These are phyloP conservation scores for Palythoa heliodiscus DNA, from an alignment of 92 coral and sea anemone species.

Conservation along the genomic window DNA sequence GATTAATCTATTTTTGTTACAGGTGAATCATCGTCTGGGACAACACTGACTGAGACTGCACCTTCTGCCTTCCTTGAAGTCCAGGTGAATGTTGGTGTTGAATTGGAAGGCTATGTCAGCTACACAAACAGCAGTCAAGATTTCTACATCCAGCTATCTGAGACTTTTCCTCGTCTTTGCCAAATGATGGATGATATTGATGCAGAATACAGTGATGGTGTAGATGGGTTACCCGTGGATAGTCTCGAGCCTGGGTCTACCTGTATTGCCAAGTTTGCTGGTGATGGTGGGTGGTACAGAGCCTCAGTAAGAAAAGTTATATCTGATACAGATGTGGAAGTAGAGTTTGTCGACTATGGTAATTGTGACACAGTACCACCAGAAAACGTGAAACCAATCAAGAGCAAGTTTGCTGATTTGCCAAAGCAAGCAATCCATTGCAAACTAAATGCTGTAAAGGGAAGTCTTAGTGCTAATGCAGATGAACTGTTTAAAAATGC, in stretches of 20 bases:
- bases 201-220: slow-evolving; percentile 55
- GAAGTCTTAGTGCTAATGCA: slow-evolving; percentile 33
- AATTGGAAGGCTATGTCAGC: slow-evolving; percentile 69
- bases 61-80: slow-evolving; percentile 18
- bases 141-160: slow-evolving; percentile 76
- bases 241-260: slow-evolving; percentile 49
- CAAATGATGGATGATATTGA: slow-evolving; percentile 76
- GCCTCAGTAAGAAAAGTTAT: slow-evolving; percentile 56
- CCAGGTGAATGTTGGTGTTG: slow-evolving; percentile 53
- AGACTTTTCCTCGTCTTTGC: slow-evolving; percentile 59
- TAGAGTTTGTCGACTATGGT: slow-evolving; percentile 85
- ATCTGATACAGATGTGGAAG: slow-evolving; percentile 63
- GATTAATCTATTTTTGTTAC: background rate
- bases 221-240: slow-evolving; percentile 48
- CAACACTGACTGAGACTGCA: background rate
- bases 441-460: slow-evolving; percentile 47
- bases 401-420: slow-evolving; percentile 53
- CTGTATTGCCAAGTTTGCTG: slow-evolving; percentile 80
- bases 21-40: background rate
- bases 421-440: slow-evolving; percentile 82
- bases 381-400: slow-evolving; percentile 62
- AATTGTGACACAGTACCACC: slow-evolving; percentile 60
- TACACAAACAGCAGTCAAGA: slow-evolving; percentile 59
- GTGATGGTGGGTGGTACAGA: slow-evolving; percentile 81
- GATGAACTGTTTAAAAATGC: slow-evolving; percentile 55